Evolutionary conservation across 2,888 invertebrate genomes (phyloP).

Genomic region (Melieria picta): DNA sequence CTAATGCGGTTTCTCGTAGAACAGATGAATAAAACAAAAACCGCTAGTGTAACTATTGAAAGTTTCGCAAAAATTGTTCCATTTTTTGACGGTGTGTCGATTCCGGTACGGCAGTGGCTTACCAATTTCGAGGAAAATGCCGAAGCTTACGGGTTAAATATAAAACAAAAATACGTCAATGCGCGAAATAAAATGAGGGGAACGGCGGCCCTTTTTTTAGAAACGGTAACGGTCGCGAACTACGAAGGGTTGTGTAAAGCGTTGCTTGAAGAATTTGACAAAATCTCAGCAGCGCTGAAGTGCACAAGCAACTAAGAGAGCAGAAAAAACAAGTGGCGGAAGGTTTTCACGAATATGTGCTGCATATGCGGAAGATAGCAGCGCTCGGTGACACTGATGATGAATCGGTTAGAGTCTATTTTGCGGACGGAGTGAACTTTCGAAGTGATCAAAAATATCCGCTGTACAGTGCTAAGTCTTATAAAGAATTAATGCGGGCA

Average conservation of each 20-base stretch:
- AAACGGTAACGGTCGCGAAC: conserved; percentile 30
- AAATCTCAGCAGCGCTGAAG: conserved; percentile 29
- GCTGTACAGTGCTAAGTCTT: conserved; percentile 27
- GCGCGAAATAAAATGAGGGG: conserved; percentile 38
- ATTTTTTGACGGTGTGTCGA: neutral
- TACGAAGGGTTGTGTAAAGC: conserved; percentile 24
- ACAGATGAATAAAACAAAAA: neutral
- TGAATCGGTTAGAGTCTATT: conserved; percentile 25
- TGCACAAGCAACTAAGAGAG: conserved; percentile 32
- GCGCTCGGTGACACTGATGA: conserved; percentile 26
- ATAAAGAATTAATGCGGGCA: conserved; percentile 32
- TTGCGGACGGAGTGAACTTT: conserved; percentile 28
- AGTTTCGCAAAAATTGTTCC: conserved; percentile 16
- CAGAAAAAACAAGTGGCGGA: conserved; percentile 31
- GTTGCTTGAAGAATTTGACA: conserved; percentile 30
- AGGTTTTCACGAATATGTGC: conserved; percentile 35
- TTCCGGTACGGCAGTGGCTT: conserved; percentile 24
- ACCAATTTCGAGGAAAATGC: conserved; percentile 34
- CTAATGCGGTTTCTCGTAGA: too few relatives aligned
- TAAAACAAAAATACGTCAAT: conserved; percentile 37
- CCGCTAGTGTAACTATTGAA: conserved; percentile 2
- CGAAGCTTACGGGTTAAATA: conserved; percentile 27
- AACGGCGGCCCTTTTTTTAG: conserved; percentile 37
- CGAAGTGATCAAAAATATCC: conserved; percentile 31
- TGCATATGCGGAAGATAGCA: conserved; percentile 36